Evolutionary conservation across 2,113 vertebrate species (phyloP), one percentile per base, ranked within the genome.

Genomic region (Synchiropus splendidus): DNA sequence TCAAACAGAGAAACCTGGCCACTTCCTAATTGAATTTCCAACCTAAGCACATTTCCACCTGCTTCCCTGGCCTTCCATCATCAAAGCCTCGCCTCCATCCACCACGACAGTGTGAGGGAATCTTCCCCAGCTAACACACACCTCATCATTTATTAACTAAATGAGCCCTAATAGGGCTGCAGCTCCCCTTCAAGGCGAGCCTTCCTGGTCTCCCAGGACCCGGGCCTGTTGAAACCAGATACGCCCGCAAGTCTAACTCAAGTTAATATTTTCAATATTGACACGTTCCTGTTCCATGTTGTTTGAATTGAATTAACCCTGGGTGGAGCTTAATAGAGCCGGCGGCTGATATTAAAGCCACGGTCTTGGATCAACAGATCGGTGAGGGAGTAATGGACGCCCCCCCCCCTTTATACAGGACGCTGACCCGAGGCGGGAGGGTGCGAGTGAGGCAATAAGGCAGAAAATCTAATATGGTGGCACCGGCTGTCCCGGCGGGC

Each of bases 401-500:
- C 21, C 21, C 21, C 21, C 21, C 21, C 21, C 21, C 21, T 27
- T 27, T 8, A 27, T 27, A 60, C 61, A 48, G 34, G 39, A 56
- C 42, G 43, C 49, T 65, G 66, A 64, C 77, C 74, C 30, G 45
- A 67, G 68, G 79, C 59, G 10, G 57, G 48, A 42, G 54, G 68
- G 36, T 72, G 60, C 65, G 67, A 67, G 62, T 51, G 55, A 73
- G 52, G 75, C 68, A 82, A 80, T 82, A 82, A 82, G 59, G 63
- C 47, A 56, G 70, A 65, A 70, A 80, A 80, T 82, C 60, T 77
- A 80, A 82, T 78, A 75, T 63, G 66, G 64, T 72, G 64, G 64
- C 54, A 50, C 36, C 46, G 48, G 49, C 49, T 49, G 51, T 77
- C 77, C 75, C 77, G 66, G 36, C 16, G 67, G 71, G 67, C 46